A percentile compares a stretch with the other conserved stretches of the same genome.
These are phyloP conservation scores for Nasonia giraulti DNA, from an alignment of 1,140 invertebrate genomes.

Conservation along the genomic window DNA sequence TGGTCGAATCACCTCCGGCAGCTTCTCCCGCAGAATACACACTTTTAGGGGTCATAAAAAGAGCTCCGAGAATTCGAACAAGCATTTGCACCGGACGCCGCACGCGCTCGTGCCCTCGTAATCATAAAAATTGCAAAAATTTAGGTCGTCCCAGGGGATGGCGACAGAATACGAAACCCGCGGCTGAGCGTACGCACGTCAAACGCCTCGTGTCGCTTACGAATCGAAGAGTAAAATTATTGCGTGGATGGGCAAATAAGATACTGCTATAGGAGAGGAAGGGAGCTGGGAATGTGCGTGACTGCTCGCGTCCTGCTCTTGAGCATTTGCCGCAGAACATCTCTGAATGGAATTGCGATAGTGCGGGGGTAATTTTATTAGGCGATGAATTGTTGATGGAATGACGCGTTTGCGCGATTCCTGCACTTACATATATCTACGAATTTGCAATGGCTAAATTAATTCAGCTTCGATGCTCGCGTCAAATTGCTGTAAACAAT, in stretches of 20 bases:
- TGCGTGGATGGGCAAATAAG: neutral
- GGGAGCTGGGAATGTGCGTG: neutral
- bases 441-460: too few relatives aligned
- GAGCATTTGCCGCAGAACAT: neutral
- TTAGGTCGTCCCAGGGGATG: slow-evolving; percentile 4
- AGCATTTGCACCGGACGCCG: too few relatives aligned
- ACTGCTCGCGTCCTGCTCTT: neutral
- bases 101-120: neutral
- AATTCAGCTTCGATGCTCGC: too few relatives aligned
- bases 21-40: neutral
- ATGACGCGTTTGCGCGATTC: too few relatives aligned
- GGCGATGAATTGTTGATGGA: too few relatives aligned
- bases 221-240: neutral
- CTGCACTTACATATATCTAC: too few relatives aligned
- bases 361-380: too few relatives aligned
- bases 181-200: neutral
- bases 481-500: neutral
- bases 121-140: slow-evolving; percentile 30
- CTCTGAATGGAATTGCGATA: neutral
- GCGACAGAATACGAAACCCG: neutral
- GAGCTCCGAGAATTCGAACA: neutral
- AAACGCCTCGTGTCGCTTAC: neutral
- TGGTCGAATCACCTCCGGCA: neutral
- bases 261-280: neutral
- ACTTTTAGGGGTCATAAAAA: neutral